Base-by-base conservation (phyloP, 2,113 vertebrate species). In the Numenius arquata region DNA sequence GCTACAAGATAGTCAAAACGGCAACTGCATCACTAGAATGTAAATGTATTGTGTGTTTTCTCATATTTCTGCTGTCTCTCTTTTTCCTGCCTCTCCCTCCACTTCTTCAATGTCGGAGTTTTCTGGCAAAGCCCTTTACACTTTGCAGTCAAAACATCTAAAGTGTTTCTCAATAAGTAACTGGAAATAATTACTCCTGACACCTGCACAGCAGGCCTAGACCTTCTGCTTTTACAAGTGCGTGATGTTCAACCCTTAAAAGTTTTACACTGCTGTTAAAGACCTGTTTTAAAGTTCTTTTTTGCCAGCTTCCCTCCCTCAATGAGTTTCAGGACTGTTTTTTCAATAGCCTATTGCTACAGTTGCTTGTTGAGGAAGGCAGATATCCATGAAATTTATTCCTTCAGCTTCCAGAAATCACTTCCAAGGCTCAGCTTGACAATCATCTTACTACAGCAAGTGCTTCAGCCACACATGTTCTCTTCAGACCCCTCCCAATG, bases 141-240 rank as follows among this genome's bases (percentile, higher is more conserved):
- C 50, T 96, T 89, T 56, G 8, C 76, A 84, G 88, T 95, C 85
- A 93, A 77, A 94, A 88, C 34, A 63, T 85, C 89, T 84, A 19
- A 76, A 96, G 16, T 36, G 14, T 92, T 92, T 92, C 62, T 96
- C 88, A 94, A 23, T 73, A 84, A 94, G 93, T 89, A 82, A 87
- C 96, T 97, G 95, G 96, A 98, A 98, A 95, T 96, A 91, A 97
- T 98, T 95, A 96, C 50, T 95, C 26, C 16, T 85, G 90, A 94
- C 95, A 98, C 97, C 96, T 98, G 97, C 90, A 78, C 50, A 75
- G 66, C 85, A 94, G 93, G 90, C 67, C 48, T 93, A 90, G 91
- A 88, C 68, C 90, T 96, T 93, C 77, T 58, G 76, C 68, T 97
- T 98, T 97, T 95, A 95, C 88, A 88, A 93, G 85, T 89, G 77